Evolutionary conservation across 2,888 invertebrate genomes (phyloP).

Genomic region (Trissoscelio sp.): DNA sequence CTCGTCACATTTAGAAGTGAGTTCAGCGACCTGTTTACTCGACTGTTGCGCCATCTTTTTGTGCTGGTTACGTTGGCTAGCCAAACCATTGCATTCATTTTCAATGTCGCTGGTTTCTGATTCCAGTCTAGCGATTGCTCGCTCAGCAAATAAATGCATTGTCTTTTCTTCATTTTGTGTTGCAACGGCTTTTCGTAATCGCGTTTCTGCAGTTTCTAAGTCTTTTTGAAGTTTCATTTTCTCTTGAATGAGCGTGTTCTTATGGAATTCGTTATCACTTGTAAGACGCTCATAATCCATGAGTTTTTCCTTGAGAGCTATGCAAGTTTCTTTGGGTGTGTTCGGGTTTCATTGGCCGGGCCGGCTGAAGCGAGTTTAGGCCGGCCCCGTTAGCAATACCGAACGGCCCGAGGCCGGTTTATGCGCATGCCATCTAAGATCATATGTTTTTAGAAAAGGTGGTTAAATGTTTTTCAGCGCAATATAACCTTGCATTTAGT

Average conservation of each 20-base stretch:
- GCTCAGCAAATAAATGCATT: conserved; percentile 85
- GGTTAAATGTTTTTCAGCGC: too few relatives aligned
- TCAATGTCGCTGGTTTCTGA: conserved; percentile 80
- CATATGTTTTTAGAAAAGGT: too few relatives aligned
- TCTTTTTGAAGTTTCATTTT: conserved; percentile 84
- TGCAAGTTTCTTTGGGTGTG: conserved; percentile 92
- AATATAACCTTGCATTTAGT: too few relatives aligned
- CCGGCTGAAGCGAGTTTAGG: too few relatives aligned
- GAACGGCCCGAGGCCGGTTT: too few relatives aligned
- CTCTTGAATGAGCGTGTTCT: conserved; percentile 83
- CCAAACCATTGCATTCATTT: conserved; percentile 76
- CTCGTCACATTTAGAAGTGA: conserved; percentile 76
- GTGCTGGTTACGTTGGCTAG: conserved; percentile 80
- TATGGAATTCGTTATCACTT: conserved; percentile 85
- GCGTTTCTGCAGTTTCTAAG: conserved; percentile 84
- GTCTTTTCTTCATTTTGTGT: conserved; percentile 86
- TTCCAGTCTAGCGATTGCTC: conserved; percentile 83
- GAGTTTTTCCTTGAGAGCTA: conserved; percentile 91
- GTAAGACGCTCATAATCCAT: conserved; percentile 90
- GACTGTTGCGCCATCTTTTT: conserved; percentile 80
- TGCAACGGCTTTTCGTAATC: conserved; percentile 83
- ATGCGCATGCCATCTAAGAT: too few relatives aligned
- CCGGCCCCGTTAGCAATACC: too few relatives aligned
- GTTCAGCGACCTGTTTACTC: conserved; percentile 78
- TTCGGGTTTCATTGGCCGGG: too few relatives aligned